A percentile compares a stretch with the other conserved stretches of the same genome.
These are phyloP conservation scores for Platalea minor DNA, from an alignment of 2,797 vertebrate species.

Conservation along the genomic window DNA sequence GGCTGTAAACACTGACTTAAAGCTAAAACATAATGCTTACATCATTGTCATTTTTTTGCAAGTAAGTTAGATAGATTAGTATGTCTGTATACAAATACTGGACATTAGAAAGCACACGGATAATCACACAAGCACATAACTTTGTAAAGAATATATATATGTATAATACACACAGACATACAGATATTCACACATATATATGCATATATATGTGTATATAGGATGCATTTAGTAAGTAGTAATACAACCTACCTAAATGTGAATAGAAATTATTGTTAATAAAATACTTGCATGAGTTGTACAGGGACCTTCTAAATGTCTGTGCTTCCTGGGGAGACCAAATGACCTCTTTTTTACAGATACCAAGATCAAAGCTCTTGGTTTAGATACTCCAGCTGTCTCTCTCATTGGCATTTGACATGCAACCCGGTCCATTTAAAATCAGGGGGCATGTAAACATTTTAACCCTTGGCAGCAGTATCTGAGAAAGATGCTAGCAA, in stretches of 20 bases:
- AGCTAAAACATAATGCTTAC: background rate
- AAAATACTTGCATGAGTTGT: slow-evolving; percentile 69
- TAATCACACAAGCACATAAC: background rate
- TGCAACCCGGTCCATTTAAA: slow-evolving; percentile 71
- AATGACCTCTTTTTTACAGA: slow-evolving; percentile 74
- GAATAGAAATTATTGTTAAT: slow-evolving; percentile 59
- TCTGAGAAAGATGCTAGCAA: slow-evolving; percentile 68
- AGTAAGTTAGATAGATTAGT: background rate
- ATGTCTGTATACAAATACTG: background rate
- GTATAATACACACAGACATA: background rate
- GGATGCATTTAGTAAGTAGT: slow-evolving; percentile 30
- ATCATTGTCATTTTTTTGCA: background rate
- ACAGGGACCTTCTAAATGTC: slow-evolving; percentile 69
- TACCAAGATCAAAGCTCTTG: slow-evolving; percentile 76
- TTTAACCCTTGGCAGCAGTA: slow-evolving; percentile 73
- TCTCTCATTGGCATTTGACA: slow-evolving; percentile 75
- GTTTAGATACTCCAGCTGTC: slow-evolving; percentile 76
- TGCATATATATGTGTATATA: background rate
- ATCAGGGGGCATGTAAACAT: slow-evolving; percentile 74
- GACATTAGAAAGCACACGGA: background rate
- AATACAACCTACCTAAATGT: slow-evolving; percentile 52
- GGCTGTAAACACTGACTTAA: background rate
- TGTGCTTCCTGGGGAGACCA: slow-evolving; percentile 72
- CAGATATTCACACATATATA: background rate
- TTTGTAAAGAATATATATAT: background rate